Evolutionary conservation across 2,113 vertebrate genomes (phyloP), one percentile per base, ranked within the genome.

Genomic region (Sander lucioperca): DNA sequence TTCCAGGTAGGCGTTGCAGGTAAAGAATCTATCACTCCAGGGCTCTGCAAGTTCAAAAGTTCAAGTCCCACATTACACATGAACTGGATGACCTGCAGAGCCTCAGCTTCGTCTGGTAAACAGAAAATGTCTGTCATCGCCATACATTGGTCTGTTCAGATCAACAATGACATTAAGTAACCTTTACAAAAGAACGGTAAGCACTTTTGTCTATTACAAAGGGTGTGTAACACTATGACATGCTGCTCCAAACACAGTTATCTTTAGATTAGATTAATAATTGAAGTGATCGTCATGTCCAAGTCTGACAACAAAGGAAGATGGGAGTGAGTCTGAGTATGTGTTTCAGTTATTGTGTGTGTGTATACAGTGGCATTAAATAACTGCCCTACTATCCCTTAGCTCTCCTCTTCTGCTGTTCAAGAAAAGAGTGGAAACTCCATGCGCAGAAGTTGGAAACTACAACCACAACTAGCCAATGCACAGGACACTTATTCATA

Each of bases 401-500:
- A 63, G 71, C 80, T 51, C 82, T 84, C 62, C 73, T 86, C 63
- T 30, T 88, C 84, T 80, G 78, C 84, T 89, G 67, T 82, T 88
- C 72, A 68, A 82, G 71, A 86, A 76, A 89, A 62, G 74, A 88
- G 86, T 89, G 90, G 90, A 93, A 93, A 93, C 86, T 93, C 87
- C 89, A 93, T 89, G 89, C 87, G 86, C 58, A 82, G 71, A 84
- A 91, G 76, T 51, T 92, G 91, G 90, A 93, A 94, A 92, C 78
- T 92, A 82, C 84, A 74, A 90, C 90, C 93, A 89, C 88, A 92
- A 91, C 64, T 77, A 72, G 79, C 65, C 74, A 74, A 87, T 79
- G 83, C 82, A 93, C 90, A 93, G 88, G 86, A 93, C 89, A 90
- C 79, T 80, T 87, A 92, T 92, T 90, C 93, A 92, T 88, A 79